These are phyloP conservation scores for Mormyrops attenuatus DNA, from an alignment of 2,797 vertebrate genomes.

Conservation along the genomic window DNA sequence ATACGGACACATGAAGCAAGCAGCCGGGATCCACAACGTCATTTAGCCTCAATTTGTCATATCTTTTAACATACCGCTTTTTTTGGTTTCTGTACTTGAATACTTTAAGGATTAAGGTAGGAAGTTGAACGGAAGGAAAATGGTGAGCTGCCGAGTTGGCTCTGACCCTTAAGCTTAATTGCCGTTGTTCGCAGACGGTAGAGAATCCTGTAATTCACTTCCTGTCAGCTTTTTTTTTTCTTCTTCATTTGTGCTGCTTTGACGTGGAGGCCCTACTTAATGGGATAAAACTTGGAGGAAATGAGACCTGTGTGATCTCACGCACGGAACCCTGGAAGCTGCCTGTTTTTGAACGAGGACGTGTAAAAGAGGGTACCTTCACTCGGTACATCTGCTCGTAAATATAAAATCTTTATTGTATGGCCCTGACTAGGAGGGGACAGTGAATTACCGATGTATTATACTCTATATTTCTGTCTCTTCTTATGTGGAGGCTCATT, in stretches of 20 bases:
- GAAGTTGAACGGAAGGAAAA: constrained; percentile 13
- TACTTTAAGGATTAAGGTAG: not conserved
- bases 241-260: not conserved
- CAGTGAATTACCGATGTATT: not conserved
- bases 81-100: constrained; percentile 1
- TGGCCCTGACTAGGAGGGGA: not conserved
- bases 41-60: not conserved
- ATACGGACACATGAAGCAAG: not conserved
- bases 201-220: constrained; percentile 42
- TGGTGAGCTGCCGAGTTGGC: constrained; percentile 18
- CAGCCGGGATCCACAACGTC: not conserved
- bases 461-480: not conserved
- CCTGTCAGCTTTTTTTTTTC: not conserved
- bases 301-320: constrained; percentile 32
- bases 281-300: constrained; percentile 37
- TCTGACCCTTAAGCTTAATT: constrained; percentile 46
- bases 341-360: not conserved
- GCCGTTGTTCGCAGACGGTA: constrained; percentile 46
- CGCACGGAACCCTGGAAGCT: constrained; percentile 27
- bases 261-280: not conserved
- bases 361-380: not conserved
- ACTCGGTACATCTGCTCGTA: not conserved
- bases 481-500: not conserved
- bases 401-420: not conserved
- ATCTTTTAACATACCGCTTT: constrained; percentile 16